phyloP scores from a whole-genome alignment of 1,140 invertebrate genomes.

The Phymastichus coffea region DNA sequence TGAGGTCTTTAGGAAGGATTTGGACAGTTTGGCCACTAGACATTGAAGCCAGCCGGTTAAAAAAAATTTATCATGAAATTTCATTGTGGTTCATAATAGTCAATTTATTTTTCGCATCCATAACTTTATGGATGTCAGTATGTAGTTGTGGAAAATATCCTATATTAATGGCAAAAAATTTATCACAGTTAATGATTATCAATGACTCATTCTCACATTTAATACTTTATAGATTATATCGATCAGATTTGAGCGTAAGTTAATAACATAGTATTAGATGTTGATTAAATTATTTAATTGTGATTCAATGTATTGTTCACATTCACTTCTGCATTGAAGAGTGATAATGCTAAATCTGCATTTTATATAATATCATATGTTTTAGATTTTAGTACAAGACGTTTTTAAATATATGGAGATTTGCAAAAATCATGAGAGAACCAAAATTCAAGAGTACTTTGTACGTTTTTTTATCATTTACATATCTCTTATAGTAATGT shows the following conservation, averaged over 20 bases:
- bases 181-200: not conserved
- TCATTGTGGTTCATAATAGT: not conserved
- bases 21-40: no score
- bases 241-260: no score
- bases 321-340: no score
- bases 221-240: not conserved
- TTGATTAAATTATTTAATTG: no score
- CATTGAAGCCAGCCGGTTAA: no score
- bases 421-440: not conserved
- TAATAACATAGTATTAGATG: no score
- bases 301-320: no score
- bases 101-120: not conserved
- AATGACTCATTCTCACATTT: not conserved
- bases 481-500: not conserved
- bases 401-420: not conserved
- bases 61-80: no score
- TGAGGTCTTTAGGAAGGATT: no score
- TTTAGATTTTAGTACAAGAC: constrained; percentile 3
- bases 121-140: not conserved
- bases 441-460: not conserved
- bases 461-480: not conserved
- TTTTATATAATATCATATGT: no score
- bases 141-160: not conserved
- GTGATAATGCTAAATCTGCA: no score
- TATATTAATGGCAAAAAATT: not conserved